Conservation (phyloP, 1,140 invertebrate species). For the Drosophila lowei region DNA sequence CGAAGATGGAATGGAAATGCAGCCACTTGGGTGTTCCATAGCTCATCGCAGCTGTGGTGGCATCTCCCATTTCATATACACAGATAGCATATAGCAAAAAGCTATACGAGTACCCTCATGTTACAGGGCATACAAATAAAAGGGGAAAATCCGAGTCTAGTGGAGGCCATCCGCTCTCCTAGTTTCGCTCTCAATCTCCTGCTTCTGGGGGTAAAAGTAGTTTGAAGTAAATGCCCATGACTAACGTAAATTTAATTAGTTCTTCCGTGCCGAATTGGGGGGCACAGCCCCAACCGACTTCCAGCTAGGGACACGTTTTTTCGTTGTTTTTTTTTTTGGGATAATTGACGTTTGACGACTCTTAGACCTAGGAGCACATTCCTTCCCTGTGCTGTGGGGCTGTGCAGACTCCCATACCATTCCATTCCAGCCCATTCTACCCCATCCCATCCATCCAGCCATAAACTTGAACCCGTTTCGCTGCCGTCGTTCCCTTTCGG, state of each 20-base stretch:
- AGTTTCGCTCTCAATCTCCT: too few species aligned
- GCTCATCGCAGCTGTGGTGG: too few species aligned
- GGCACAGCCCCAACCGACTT: conserved; percentile 13
- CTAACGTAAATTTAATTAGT: conserved; percentile 49
- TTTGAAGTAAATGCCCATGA: conserved; percentile 11
- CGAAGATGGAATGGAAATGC: too few species aligned
- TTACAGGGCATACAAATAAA: too few species aligned
- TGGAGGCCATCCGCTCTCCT: too few species aligned
- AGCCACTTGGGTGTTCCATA: too few species aligned
- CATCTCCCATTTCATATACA: too few species aligned
- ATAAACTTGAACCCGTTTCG: conserved; percentile 79
- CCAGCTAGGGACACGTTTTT: conserved; percentile 13
- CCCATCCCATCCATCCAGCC: conserved; percentile 40
- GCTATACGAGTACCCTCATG: too few species aligned
- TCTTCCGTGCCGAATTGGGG: conserved; percentile 11
- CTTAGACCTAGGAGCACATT: conserved; percentile 41
- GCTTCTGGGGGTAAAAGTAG: too few species aligned
- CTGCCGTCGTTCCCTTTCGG: conserved; percentile 44
- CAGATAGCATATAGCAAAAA: too few species aligned
- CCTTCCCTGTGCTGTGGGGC: background rate
- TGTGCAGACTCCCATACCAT: background rate
- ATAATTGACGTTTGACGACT: conserved; percentile 75
- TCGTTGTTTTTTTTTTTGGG: conserved; percentile 8
- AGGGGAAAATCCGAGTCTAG: too few species aligned
- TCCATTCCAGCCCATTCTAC: background rate